Evolutionary conservation across 23 tunicate genomes (phyloP).

Genomic region (Corella eumyota): DNA sequence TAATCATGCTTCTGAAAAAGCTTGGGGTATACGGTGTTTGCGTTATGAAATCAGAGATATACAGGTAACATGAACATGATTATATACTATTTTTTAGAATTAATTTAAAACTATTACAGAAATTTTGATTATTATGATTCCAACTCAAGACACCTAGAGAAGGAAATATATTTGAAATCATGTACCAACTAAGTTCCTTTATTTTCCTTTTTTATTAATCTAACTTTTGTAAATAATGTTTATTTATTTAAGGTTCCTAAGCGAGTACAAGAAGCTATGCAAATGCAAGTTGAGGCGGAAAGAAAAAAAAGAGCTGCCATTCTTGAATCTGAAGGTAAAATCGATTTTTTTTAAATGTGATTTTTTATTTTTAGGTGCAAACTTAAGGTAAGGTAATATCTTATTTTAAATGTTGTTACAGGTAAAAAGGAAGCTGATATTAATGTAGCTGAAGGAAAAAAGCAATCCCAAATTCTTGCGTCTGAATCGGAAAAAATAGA

Average conservation of each 20-base stretch:
- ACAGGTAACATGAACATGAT: constrained; percentile 34
- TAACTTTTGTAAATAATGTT: too few species aligned
- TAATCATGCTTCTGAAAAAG: constrained; percentile 78
- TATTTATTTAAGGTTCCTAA: constrained; percentile 97
- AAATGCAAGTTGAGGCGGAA: constrained; percentile 98
- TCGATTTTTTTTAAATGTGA: too few species aligned
- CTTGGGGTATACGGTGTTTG: constrained; percentile 92
- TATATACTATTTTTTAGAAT: too few species aligned
- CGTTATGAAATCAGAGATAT: constrained; percentile 97
- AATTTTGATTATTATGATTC: too few species aligned
- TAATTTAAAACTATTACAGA: too few species aligned
- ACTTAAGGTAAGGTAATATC: too few species aligned
- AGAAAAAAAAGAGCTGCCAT: constrained; percentile 84
- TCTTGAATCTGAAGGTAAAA: constrained; percentile 77
- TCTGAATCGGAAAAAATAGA: constrained; percentile 92
- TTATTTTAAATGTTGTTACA: constrained; percentile 8
- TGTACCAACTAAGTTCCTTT: too few species aligned
- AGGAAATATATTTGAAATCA: too few species aligned
- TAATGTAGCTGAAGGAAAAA: constrained; percentile 79
- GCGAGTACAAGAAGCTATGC: constrained; percentile 95
- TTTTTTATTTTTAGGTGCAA: too few species aligned
- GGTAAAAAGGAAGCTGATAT: constrained; percentile 84
- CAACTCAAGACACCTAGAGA: too few species aligned
- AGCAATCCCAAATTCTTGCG: constrained; percentile 83
- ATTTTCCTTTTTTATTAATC: too few species aligned